Conservation (phyloP, 2,888 invertebrate genomes). For the Siphlonurus alternatus region DNA sequence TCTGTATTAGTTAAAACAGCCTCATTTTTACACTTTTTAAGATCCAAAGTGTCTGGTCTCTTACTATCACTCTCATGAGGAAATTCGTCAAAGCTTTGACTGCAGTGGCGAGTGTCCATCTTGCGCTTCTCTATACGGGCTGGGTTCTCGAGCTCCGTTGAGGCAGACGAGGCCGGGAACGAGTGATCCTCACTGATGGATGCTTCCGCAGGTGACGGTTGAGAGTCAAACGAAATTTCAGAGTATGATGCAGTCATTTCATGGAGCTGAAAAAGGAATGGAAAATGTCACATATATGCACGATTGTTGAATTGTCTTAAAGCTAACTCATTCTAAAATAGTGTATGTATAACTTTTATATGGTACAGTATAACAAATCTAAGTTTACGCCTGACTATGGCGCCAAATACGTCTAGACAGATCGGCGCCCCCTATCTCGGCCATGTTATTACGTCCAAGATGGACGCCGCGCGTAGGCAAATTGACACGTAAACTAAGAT, state of each 20-base stretch:
- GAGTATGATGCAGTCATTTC: constrained; percentile 64
- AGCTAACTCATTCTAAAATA: too few relatives aligned
- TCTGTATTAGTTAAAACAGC: constrained; percentile 16
- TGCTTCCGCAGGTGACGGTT: constrained; percentile 29
- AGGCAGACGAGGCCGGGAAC: constrained; percentile 11
- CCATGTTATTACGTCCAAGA: too few relatives aligned
- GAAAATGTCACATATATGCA: not conserved
- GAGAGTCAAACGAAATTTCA: constrained; percentile 58
- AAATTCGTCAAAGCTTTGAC: constrained; percentile 6
- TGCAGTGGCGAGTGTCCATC: not conserved
- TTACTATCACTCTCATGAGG: constrained; percentile 12
- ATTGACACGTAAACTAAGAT: too few relatives aligned
- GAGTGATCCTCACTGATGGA: constrained; percentile 13
- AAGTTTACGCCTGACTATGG: too few relatives aligned
- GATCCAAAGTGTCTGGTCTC: constrained; percentile 14
- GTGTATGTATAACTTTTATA: too few relatives aligned
- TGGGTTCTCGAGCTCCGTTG: constrained; percentile 11
- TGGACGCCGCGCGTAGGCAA: too few relatives aligned
- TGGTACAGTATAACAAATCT: too few relatives aligned
- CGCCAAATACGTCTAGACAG: too few relatives aligned
- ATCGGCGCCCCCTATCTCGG: too few relatives aligned
- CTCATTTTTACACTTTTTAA: constrained; percentile 7
- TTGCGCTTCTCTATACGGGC: constrained; percentile 9
- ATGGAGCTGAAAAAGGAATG: constrained; percentile 8
- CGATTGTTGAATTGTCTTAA: not conserved